Conservation (phyloP, 2,797 vertebrate species). For the Tiaroga cobitis region DNA sequence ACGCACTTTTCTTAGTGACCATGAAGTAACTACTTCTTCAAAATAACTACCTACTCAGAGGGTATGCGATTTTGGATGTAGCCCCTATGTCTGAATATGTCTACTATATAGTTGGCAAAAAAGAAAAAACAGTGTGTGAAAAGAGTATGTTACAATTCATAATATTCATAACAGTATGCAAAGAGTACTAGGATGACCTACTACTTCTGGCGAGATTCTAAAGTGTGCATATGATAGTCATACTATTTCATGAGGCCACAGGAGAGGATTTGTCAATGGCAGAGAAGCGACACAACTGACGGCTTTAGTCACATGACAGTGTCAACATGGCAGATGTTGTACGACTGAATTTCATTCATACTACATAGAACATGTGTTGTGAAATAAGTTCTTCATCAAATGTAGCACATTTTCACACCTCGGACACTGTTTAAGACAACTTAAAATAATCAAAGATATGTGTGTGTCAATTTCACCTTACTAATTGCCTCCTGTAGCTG, state of each 20-base stretch:
- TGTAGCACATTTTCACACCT: neutral
- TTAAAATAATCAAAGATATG: neutral
- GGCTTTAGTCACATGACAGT: neutral
- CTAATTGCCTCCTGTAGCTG: conserved; percentile 80
- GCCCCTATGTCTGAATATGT: neutral
- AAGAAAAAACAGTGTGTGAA: neutral
- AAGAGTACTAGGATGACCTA: neutral
- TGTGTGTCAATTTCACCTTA: conserved; percentile 74
- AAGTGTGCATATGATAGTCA: neutral
- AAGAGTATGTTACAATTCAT: neutral
- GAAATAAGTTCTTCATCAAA: neutral
- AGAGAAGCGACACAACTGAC: neutral
- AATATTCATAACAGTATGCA: neutral
- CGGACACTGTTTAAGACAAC: neutral
- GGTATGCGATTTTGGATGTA: neutral
- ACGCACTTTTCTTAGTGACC: neutral
- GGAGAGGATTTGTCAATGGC: neutral
- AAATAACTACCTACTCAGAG: neutral
- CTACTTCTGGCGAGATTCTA: neutral
- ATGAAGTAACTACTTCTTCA: neutral
- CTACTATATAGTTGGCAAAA: too few species aligned
- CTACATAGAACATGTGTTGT: neutral
- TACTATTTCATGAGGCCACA: neutral
- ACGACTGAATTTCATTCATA: too few species aligned
- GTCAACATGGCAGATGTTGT: neutral